Base-by-base conservation (phyloP, 2,888 invertebrate species). In the Byasa hedistus region DNA sequence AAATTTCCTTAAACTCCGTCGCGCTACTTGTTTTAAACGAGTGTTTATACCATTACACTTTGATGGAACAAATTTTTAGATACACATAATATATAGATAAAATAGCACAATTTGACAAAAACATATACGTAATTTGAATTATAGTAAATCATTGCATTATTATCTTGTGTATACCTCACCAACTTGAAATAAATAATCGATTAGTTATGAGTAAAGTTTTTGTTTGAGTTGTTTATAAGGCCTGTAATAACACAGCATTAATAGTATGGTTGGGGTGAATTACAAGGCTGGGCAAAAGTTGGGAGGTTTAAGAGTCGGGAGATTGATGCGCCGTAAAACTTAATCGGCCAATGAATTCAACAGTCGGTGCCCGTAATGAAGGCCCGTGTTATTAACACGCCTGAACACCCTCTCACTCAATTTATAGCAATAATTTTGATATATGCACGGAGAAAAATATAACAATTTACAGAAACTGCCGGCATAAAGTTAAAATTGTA, bases 241-340 rank as follows among this genome's bases (percentile, higher is more conserved):
- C 32, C 59, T 39, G 58, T 62, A 62, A 62, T 66, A 66, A 70
- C 70, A 67, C 66, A 66, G 66, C 64, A 69, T 69, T 72, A 66
- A 64, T 62, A 24, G 52, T 27, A 64, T 64, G 59, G 61, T 44
- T 62, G 36, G 44, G 69, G 72, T 78, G 79, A 82, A 76, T 79
- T 77, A 83, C 81, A 77, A 73, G 66, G 69, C 69, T 68, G 72
- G 72, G 75, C 76, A 75, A 76, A 81, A 83, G 72, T 83, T 83
- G 70, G 70, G 76, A 80, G 77, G 74, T 79, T 79, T 79, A 80
- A 79, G 73, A 81, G 77, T 74, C 75, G 64, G 69, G 70, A 79
- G 82, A 84, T 84, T 79, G 81, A 62, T 63, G 62, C 52, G 55
- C 36, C 66, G 56, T 67, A 67, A 67, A 67, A 63, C 59, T 63